Evolutionary conservation across 2,113 vertebrate species (phyloP).

Genomic region (Tachysurus fulvidraco): DNA sequence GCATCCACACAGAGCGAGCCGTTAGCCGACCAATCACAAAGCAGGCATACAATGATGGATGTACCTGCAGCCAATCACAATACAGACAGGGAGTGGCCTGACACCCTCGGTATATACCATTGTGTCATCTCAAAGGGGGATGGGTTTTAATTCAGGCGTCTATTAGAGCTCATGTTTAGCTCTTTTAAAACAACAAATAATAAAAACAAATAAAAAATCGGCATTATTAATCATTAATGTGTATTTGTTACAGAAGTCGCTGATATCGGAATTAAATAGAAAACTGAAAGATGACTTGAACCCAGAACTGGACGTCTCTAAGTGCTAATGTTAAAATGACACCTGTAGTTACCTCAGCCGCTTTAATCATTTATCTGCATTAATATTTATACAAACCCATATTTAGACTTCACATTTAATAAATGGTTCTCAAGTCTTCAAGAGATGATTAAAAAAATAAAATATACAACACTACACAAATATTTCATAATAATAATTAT

Average conservation of each 20-base stretch:
- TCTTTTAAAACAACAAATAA: neutral
- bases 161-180: neutral
- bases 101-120: slow-evolving; percentile 63
- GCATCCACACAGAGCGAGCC: slow-evolving; percentile 61
- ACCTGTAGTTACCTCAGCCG: slow-evolving; percentile 32
- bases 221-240: neutral
- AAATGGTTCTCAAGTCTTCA: neutral
- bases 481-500: neutral
- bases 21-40: slow-evolving; percentile 64
- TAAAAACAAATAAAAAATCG: neutral
- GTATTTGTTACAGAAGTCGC: neutral
- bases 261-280: neutral
- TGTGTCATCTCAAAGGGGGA: slow-evolving; percentile 8
- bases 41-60: slow-evolving; percentile 48
- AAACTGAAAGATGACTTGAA: neutral
- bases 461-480: neutral
- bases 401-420: neutral
- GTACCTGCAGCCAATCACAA: slow-evolving; percentile 63
- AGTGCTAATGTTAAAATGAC: neutral
- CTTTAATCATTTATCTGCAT: neutral
- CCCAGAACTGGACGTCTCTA: neutral
- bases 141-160: neutral
- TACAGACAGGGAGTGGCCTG: slow-evolving; percentile 60
- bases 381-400: neutral
- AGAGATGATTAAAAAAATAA: neutral